Evolutionary conservation across 2,797 vertebrate species (phyloP).

Genomic region (Bucorvus abyssinicus): DNA sequence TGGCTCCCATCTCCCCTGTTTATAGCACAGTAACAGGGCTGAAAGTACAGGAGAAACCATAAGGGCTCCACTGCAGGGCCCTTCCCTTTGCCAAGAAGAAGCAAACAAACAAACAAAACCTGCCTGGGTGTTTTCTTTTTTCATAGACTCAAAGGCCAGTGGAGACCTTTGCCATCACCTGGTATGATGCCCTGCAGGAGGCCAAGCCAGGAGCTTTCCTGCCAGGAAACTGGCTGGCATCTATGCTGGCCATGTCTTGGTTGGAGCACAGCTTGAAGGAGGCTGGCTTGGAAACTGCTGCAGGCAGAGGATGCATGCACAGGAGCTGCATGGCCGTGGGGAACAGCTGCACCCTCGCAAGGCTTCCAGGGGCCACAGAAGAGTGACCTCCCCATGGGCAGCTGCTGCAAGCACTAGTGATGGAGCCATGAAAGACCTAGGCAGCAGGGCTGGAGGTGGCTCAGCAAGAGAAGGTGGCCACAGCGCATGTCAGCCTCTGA

Average conservation of each 20-base stretch:
- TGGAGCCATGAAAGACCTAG: background rate
- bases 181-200: background rate
- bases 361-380: fast-evolving
- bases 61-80: background rate
- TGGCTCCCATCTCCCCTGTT: conserved; percentile 9
- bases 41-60: background rate
- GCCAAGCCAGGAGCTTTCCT: background rate
- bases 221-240: background rate
- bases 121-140: conserved; percentile 15
- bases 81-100: background rate
- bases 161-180: background rate
- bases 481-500: background rate
- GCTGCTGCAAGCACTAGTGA: background rate
- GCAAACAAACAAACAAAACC: conserved; percentile 10
- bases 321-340: background rate
- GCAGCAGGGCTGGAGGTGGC: background rate
- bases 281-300: background rate
- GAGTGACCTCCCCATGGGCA: background rate
- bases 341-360: background rate
- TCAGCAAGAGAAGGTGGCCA: fast-evolving
- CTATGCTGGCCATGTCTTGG: fast-evolving
- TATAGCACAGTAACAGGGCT: conserved; percentile 12
- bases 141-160: background rate
- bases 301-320: too few relatives aligned
- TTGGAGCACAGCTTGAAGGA: background rate